Evolutionary conservation across 2,797 vertebrate genomes (phyloP).

Genomic region (Nyctalus aviator): DNA sequence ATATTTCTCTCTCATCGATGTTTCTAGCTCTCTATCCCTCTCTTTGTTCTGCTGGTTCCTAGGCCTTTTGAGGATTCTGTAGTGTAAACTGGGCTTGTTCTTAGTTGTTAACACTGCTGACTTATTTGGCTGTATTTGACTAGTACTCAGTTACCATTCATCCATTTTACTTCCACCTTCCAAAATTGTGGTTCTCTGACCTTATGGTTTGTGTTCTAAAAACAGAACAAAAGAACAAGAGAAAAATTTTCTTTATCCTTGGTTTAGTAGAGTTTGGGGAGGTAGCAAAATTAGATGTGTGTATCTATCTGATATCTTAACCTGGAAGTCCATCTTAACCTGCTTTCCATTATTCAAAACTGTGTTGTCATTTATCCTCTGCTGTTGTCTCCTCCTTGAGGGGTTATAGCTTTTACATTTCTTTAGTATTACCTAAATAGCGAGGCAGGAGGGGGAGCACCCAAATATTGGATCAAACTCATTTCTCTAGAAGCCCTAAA

Average conservation of each 20-base stretch:
- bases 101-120: background rate
- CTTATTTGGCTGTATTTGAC: constrained; percentile 32
- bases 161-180: background rate
- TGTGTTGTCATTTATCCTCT: background rate
- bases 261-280: constrained; percentile 41
- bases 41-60: constrained; percentile 29
- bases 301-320: background rate
- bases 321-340: background rate
- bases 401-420: constrained; percentile 25
- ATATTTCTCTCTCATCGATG: too few relatives aligned
- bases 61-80: constrained; percentile 29
- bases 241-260: background rate
- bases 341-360: constrained; percentile 32
- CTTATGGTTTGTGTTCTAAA: constrained; percentile 59
- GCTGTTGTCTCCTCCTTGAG: background rate
- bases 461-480: background rate
- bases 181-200: background rate
- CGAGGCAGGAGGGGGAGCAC: background rate
- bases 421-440: background rate
- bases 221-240: constrained; percentile 13
- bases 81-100: background rate
- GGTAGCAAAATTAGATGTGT: constrained; percentile 42
- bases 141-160: constrained; percentile 21
- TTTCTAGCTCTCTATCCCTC: too few relatives aligned
- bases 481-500: background rate